These are phyloP conservation scores for Enteromius thamalakanensis DNA, from an alignment of 2,797 vertebrate species.

Conservation along the genomic window DNA sequence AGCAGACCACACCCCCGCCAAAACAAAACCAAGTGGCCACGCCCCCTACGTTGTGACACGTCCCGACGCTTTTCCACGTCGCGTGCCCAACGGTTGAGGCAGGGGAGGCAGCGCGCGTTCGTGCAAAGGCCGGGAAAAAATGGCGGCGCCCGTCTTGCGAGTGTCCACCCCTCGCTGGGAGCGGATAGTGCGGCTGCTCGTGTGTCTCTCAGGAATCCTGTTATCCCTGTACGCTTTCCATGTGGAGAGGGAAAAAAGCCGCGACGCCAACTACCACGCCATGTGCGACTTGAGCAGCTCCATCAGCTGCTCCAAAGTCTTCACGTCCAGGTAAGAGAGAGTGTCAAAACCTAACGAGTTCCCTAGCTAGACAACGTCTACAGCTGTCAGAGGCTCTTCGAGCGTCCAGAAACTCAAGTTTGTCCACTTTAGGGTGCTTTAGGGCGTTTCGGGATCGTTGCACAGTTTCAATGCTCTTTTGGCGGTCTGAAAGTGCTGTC, in stretches of 20 bases:
- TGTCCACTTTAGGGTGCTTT: not conserved
- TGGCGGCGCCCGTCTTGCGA: conserved; percentile 98
- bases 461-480: not conserved
- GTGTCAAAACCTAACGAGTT: conserved; percentile 9
- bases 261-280: conserved; percentile 85
- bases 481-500: not conserved
- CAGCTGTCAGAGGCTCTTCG: not conserved
- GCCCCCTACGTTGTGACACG: conserved; percentile 56
- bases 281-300: conserved; percentile 92
- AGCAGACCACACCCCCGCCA: not conserved
- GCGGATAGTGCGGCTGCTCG: conserved; percentile 88
- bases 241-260: conserved; percentile 89
- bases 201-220: conserved; percentile 91
- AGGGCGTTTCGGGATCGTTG: no score
- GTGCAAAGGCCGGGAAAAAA: conserved; percentile 85
- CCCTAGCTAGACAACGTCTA: not conserved
- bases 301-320: conserved; percentile 95
- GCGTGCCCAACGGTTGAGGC: conserved; percentile 67
- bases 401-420: not conserved
- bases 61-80: conserved; percentile 67
- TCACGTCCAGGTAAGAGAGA: conserved; percentile 90
- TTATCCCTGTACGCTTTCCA: conserved; percentile 93
- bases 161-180: conserved; percentile 99
- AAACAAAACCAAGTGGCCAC: not conserved
- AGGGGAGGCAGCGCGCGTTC: conserved; percentile 72